phyloP scores from a whole-genome alignment of 53 echinoderm and acorn worm species.

The Echinarachnius parma region DNA sequence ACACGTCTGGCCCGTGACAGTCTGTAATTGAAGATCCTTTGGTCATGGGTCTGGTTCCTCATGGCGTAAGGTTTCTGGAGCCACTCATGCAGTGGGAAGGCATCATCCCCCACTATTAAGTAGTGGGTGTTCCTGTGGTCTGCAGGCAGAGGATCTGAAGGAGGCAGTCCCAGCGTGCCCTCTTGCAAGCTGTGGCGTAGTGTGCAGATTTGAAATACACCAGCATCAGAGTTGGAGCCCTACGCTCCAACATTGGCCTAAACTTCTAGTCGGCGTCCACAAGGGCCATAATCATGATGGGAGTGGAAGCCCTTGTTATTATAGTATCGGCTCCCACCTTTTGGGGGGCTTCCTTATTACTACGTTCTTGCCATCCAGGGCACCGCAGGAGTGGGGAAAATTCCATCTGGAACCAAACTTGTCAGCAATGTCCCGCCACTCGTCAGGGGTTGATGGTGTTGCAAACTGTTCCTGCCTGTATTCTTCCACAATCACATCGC shows the following conservation, averaged over 20 bases:
- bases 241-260: neutral
- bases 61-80: neutral
- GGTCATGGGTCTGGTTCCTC: neutral
- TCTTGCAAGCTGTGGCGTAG: neutral
- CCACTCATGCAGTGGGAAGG: neutral
- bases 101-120: neutral
- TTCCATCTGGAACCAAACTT: neutral
- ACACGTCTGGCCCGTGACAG: neutral
- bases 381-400: constrained; percentile 14
- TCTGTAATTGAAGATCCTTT: constrained; percentile 2
- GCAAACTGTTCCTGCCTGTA: neutral
- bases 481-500: neutral
- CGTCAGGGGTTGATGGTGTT: neutral
- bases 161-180: neutral
- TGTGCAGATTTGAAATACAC: neutral
- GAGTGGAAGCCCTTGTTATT: neutral
- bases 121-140: neutral
- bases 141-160: neutral
- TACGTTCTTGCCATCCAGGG: constrained; percentile 24
- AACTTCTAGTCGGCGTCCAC: neutral
- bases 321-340: neutral
- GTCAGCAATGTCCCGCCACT: neutral
- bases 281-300: neutral
- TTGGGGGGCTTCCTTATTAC: neutral
- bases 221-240: neutral